Percentiles rank a stretch among this genome's conserved stretches.
Evolutionary conservation across 2,113 vertebrate genomes (phyloP).

Genomic region (Centropus unirufus): DNA sequence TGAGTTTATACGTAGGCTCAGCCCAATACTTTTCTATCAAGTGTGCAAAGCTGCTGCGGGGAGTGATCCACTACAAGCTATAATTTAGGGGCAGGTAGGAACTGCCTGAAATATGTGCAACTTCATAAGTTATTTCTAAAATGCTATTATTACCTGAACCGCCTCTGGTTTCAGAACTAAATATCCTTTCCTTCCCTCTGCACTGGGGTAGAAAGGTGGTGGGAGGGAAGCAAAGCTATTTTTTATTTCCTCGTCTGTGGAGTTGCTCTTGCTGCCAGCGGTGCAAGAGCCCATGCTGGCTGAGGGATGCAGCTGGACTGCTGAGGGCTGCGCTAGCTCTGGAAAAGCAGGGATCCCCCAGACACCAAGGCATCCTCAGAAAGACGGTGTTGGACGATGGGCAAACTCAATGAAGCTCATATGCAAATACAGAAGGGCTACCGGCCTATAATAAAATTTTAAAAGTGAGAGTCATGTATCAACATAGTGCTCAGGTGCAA

Average conservation of each 20-base stretch:
- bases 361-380: background rate
- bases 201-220: background rate
- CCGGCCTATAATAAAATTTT: background rate
- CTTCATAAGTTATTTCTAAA: constrained; percentile 12
- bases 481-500: background rate
- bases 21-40: background rate
- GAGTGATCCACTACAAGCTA: constrained; percentile 8
- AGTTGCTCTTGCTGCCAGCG: background rate
- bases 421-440: background rate
- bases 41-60: background rate
- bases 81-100: constrained; percentile 28
- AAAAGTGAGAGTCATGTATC: background rate
- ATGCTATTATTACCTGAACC: constrained; percentile 10
- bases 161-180: background rate
- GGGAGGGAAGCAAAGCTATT: background rate
- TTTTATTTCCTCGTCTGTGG: background rate
- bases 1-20: background rate
- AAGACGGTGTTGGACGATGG: rapidly evolving
- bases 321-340: background rate
- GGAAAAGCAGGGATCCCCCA: background rate
- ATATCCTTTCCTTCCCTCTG: background rate
- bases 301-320: background rate
- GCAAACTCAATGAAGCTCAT: background rate
- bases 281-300: background rate
- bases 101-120: background rate